Conservation (phyloP, 2,113 vertebrate genomes). For the Microcebus tavaratra region DNA sequence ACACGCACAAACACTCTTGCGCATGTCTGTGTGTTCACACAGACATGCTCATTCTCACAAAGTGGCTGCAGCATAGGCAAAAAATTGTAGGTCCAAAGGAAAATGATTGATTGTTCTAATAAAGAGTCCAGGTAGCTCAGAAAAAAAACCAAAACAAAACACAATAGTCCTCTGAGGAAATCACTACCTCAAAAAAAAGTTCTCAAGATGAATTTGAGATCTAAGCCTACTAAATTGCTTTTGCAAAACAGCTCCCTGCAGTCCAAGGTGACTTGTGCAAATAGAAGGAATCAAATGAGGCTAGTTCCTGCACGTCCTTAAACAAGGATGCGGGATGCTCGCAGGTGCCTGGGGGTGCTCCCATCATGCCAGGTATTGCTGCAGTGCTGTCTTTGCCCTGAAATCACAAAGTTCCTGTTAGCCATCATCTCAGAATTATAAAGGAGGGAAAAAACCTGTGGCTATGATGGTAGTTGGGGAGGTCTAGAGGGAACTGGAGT, state of each 20-base stretch:
- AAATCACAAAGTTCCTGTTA: conserved; percentile 76
- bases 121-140: conserved; percentile 87
- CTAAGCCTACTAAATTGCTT: conserved; percentile 88
- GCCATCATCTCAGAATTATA: neutral
- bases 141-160: conserved; percentile 77
- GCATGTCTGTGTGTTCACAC: conserved; percentile 35
- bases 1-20: neutral
- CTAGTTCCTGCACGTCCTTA: conserved; percentile 85
- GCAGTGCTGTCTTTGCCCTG: conserved; percentile 98
- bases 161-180: conserved; percentile 86
- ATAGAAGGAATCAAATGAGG: conserved; percentile 87
- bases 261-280: conserved; percentile 94
- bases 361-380: conserved; percentile 98
- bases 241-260: conserved; percentile 91
- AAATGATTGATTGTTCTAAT: conserved; percentile 88
- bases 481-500: neutral
- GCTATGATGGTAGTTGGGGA: neutral
- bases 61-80: conserved; percentile 89
- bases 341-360: conserved; percentile 76
- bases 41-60: conserved; percentile 76
- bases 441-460: neutral
- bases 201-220: conserved; percentile 88
- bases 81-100: conserved; percentile 87
- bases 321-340: conserved; percentile 82
- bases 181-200: conserved; percentile 86